Evolutionary conservation across 1,140 invertebrate species (phyloP), one percentile per base, ranked within the genome.

Genomic region (Muscidifurax raptorellus): DNA sequence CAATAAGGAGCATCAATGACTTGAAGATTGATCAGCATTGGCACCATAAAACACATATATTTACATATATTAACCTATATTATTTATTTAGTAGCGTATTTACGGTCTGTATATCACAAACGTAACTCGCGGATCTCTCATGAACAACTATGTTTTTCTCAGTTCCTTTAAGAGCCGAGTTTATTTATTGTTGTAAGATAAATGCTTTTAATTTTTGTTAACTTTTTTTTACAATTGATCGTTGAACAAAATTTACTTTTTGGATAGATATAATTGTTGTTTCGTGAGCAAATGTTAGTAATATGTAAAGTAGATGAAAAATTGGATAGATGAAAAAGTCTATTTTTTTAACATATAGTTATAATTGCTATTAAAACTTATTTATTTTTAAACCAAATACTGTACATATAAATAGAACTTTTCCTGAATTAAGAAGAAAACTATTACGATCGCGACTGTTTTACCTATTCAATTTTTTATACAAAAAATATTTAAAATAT

Each of bases 61-160:
- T 18, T 28, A 80, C 28, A 36, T 25, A 79, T 36, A 25, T 64
- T 67, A 40, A 40, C 36, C 36, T 40, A 40, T 77, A 83, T 79
- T 84, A 84, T 74, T 84, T 74, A 83, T 69, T 79, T 74, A 79
- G 30, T 74, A 47, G 67, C 5, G 32, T 82, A 67, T 44, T 80
- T n/a, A 84, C 30, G 52, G 83, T 84, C 67, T 80, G 76, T 84
- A 80, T 84, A 72, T 25, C 12, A 36, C 36, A 80, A 84, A 44
- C 18, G n/a, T 76, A 84, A 22, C 15, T 69, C 5, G 13, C 27
- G 25, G 28, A 79, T 79, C n/a, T 15, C 22, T 78, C 40, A 40
- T 12, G 22, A 59, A 52, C 44, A 27, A 59, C 18, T 81, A 52
- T 81, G 59, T 40, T 66, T 76, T 76, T 76, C 32, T 76, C 59